phyloP scores from a whole-genome alignment of 2,888 invertebrate species.

The Alsophila aescularia region DNA sequence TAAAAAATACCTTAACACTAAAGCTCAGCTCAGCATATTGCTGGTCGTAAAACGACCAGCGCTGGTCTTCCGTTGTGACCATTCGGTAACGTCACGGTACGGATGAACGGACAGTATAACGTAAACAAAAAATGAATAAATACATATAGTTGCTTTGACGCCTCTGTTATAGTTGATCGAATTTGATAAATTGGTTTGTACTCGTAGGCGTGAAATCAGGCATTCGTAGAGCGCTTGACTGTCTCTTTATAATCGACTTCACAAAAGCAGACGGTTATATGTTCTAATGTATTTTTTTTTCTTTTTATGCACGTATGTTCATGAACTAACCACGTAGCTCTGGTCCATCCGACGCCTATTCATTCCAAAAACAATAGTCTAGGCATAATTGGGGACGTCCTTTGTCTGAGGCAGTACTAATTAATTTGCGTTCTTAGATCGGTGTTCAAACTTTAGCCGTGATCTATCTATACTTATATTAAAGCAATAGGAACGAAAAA shows the following conservation, averaged over 20 bases:
- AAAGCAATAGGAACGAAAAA: too few species aligned
- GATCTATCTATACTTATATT: too few species aligned
- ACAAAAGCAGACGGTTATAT: too few species aligned
- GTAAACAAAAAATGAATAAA: too few species aligned
- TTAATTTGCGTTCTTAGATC: conserved; percentile 16
- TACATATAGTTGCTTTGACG: conserved; percentile 6
- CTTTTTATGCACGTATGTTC: neutral
- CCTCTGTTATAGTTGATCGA: conserved; percentile 17
- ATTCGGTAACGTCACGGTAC: too few species aligned
- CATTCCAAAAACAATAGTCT: conserved; percentile 3
- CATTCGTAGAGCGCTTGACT: neutral
- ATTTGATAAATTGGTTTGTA: conserved; percentile 6
- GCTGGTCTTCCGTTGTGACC: too few species aligned
- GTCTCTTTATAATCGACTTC: neutral
- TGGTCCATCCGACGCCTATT: neutral
- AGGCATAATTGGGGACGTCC: conserved; percentile 6
- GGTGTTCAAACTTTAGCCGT: neutral
- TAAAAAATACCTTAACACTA: too few species aligned
- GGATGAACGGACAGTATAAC: too few species aligned
- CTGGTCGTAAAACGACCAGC: too few species aligned
- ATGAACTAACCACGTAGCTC: neutral
- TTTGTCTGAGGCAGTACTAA: conserved; percentile 18
- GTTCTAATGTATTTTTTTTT: neutral
- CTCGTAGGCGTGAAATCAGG: conserved; percentile 7
- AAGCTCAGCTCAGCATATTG: too few species aligned